phyloP scores from a whole-genome alignment of 2,113 vertebrate genomes.

The Pseudonaja textilis region DNA sequence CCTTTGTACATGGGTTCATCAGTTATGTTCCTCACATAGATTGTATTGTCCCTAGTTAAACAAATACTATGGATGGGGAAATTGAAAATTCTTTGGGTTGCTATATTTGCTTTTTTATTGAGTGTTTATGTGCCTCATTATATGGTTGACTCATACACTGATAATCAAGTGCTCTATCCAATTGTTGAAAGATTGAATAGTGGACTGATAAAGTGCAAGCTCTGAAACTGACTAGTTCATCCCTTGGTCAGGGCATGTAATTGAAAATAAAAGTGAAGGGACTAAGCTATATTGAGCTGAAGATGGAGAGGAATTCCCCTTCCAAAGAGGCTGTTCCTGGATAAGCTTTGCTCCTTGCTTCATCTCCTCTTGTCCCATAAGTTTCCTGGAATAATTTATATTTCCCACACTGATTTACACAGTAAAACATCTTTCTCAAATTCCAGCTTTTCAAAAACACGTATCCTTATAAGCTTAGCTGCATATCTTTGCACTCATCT shows the following conservation, averaged over 20 bases:
- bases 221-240: neutral
- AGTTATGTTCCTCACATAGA: neutral
- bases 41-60: neutral
- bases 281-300: neutral
- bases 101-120: neutral
- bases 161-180: neutral
- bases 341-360: neutral
- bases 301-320: neutral
- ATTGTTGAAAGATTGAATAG: neutral
- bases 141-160: neutral
- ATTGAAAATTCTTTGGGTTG: neutral
- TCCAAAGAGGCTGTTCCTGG: neutral
- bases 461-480: neutral
- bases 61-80: neutral
- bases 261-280: neutral
- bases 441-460: neutral
- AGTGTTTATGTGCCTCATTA: neutral
- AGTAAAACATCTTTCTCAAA: neutral
- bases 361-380: neutral
- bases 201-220: neutral
- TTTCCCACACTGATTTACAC: neutral
- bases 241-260: neutral
- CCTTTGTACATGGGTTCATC: neutral
- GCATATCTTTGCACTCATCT: neutral
- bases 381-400: neutral